A percentile compares a stretch with the other conserved stretches of the same genome.
Evolutionary conservation across 2,888 invertebrate genomes (phyloP).

Genomic region (Melanotus villosus): DNA sequence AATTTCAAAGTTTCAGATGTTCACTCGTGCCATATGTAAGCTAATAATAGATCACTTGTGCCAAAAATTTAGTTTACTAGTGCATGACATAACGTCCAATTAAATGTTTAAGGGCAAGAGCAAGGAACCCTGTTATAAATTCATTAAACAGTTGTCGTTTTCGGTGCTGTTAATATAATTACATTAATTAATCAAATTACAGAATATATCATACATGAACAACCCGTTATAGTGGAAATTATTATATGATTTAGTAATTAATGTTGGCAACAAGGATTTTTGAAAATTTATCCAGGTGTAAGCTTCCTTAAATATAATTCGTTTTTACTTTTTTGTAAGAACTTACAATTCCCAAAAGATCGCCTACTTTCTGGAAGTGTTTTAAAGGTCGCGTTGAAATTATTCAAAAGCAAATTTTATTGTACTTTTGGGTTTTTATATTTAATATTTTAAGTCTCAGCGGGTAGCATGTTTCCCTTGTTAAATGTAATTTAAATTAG

Average conservation of each 20-base stretch:
- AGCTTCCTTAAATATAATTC: too few relatives aligned
- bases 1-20: not conserved
- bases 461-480: not conserved
- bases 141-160: not conserved
- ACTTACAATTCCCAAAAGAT: not conserved
- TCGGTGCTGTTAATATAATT: not conserved
- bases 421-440: constrained; percentile 11
- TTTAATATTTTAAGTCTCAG: not conserved
- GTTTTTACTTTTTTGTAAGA: not conserved
- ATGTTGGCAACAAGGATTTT: too few relatives aligned
- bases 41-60: constrained; percentile 9
- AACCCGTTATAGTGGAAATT: not conserved
- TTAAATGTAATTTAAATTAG: not conserved
- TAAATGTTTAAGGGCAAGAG: constrained; percentile 3
- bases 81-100: constrained; percentile 3
- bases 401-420: constrained; percentile 16
- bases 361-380: not conserved
- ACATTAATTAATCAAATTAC: not conserved
- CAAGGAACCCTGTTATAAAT: not conserved
- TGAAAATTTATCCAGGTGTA: too few relatives aligned
- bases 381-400: constrained; percentile 16
- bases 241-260: not conserved
- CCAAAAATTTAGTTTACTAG: constrained; percentile 5
- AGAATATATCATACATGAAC: not conserved
- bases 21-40: not conserved